Percentiles rank a stretch among this genome's conserved stretches.
phyloP scores from a whole-genome alignment of 64 coral and sea anemone species.

The Dendrophyllia cribrosa region DNA sequence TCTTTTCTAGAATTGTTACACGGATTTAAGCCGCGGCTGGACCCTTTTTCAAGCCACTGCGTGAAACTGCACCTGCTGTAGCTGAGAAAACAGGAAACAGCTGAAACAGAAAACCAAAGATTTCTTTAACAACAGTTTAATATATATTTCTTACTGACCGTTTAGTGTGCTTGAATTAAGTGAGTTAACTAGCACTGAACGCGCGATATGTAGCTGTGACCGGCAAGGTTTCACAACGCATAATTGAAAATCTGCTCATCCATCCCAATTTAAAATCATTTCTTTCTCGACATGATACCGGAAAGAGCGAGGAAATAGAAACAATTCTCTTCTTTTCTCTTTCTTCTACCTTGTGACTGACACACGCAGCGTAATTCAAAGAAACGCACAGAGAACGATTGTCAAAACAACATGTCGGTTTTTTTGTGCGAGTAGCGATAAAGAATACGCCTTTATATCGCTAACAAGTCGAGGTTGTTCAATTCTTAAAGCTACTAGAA shows the following conservation, averaged over 20 bases:
- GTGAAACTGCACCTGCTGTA: conserved; percentile 27
- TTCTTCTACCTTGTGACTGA: not conserved
- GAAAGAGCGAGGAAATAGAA: conserved; percentile 24
- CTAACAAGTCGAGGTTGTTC: not conserved
- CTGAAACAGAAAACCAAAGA: conserved; percentile 30
- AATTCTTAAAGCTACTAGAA: conserved; percentile 17
- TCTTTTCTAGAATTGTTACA: not conserved
- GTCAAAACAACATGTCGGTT: conserved; percentile 28
- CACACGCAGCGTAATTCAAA: not conserved
- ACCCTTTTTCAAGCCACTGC: not conserved
- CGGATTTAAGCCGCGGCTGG: not conserved
- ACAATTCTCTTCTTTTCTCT: conserved; percentile 18
- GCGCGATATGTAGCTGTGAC: not conserved
- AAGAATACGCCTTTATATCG: conserved; percentile 22
- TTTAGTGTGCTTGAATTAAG: conserved; percentile 22
- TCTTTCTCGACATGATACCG: conserved; percentile 35
- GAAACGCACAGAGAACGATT: not conserved
- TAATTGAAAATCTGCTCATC: conserved; percentile 10
- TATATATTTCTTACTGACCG: not conserved
- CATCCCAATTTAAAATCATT: conserved; percentile 2
- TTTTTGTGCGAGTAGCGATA: conserved; percentile 16
- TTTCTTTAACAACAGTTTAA: conserved; percentile 56
- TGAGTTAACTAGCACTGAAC: not conserved
- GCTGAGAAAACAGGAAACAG: conserved; percentile 43
- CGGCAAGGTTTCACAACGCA: not conserved